These are phyloP conservation scores for Mugil cephalus DNA, from an alignment of 2,113 vertebrate genomes.

Conservation along the genomic window DNA sequence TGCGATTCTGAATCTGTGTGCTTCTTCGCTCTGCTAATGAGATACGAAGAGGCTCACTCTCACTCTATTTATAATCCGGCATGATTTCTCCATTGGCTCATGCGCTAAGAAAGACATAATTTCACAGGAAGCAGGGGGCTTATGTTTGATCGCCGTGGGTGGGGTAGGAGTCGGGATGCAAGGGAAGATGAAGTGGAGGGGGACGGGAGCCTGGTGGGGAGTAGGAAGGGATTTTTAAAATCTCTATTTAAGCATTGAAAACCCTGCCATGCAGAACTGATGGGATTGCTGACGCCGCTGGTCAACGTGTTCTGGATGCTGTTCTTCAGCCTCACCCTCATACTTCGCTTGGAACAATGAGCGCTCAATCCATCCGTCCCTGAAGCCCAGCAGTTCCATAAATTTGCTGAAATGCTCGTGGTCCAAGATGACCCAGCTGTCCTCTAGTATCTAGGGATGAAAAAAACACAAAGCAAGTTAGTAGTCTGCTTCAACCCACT, in stretches of 20 bases:
- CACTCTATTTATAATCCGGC: constrained; percentile 78
- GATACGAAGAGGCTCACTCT: constrained; percentile 65
- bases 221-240: constrained; percentile 46
- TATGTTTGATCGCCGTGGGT: constrained; percentile 66
- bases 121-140: constrained; percentile 56
- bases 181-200: constrained; percentile 23
- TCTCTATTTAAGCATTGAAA: constrained; percentile 48
- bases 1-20: constrained; percentile 70
- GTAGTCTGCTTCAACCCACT: neutral
- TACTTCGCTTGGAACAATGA: constrained; percentile 69
- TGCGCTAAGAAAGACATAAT: constrained; percentile 72
- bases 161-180: constrained; percentile 40
- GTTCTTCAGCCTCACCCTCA: constrained; percentile 66
- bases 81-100: constrained; percentile 76
- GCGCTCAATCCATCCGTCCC: constrained; percentile 62
- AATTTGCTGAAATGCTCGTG: constrained; percentile 63
- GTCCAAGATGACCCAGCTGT: constrained; percentile 68
- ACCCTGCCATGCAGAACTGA: constrained; percentile 49
- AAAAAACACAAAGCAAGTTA: neutral
- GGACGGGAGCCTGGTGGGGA: constrained; percentile 9
- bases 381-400: constrained; percentile 56
- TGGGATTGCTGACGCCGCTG: constrained; percentile 31
- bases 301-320: constrained; percentile 33
- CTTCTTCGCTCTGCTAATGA: constrained; percentile 75
- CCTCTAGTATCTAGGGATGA: constrained; percentile 64